phyloP scores from a whole-genome alignment of 2,113 vertebrate genomes.

The Aldabrachelys gigantea region DNA sequence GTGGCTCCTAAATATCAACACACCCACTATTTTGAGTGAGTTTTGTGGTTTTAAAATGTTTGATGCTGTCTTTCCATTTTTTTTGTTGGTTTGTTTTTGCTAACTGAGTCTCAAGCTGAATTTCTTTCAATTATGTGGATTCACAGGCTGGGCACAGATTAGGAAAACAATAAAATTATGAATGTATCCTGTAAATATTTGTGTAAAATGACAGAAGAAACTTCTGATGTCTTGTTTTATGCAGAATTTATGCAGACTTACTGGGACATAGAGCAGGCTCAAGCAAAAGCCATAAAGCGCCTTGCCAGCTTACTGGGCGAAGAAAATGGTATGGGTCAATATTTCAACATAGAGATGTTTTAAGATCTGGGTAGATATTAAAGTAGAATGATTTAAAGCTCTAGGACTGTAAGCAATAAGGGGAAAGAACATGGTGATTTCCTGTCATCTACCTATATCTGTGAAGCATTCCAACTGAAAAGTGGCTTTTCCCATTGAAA shows the following conservation, averaged over 20 bases:
- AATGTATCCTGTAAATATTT: neutral
- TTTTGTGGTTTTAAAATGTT: neutral
- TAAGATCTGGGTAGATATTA: neutral
- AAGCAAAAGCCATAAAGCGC: slow-evolving; percentile 67
- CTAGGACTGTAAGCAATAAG: neutral
- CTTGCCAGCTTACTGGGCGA: slow-evolving; percentile 64
- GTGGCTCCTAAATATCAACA: neutral
- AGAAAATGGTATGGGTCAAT: slow-evolving; percentile 62
- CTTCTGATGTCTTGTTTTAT: neutral
- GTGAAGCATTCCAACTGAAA: neutral
- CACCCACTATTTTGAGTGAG: neutral
- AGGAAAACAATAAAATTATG: neutral
- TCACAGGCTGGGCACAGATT: neutral
- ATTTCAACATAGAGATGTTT: neutral
- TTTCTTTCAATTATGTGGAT: neutral
- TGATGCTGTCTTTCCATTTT: neutral
- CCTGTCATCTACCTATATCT: neutral
- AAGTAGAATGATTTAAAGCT: neutral
- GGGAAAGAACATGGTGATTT: neutral
- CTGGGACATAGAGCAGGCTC: slow-evolving; percentile 68
- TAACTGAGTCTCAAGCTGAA: neutral
- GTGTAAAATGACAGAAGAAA: neutral
- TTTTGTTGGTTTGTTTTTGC: neutral
- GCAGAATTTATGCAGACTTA: slow-evolving; percentile 79
- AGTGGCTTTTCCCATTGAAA: neutral